Evolutionary conservation across 2,888 invertebrate genomes (phyloP), one percentile per base, ranked within the genome.

Genomic region (Coelopa pilipes): DNA sequence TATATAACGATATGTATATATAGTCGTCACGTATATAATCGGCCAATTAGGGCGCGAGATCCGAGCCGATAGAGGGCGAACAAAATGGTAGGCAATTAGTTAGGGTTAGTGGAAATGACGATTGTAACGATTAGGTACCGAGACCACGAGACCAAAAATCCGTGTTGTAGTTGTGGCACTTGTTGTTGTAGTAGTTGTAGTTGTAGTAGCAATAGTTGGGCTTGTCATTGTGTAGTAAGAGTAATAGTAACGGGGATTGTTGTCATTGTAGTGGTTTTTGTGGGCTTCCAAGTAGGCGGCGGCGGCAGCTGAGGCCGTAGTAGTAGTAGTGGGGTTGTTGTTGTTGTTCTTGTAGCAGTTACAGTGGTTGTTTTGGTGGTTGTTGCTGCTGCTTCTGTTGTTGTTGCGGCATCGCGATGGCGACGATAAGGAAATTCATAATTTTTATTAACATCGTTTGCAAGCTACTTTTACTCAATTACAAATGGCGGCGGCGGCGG

Each of bases 41-140:
- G 34, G 4, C 34, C 34, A 34, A 34, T 34, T 34, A 34, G 34
- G 2, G 34, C 2, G 34, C 34, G 34, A 34, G 34, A 34, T 34
- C 34, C 7, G 34, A 34, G 34, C 2, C 34, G 34, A 34, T 34
- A 34, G 7, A 34, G 4, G 34, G 34, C 34, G 7, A 7, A 2
- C 34, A 7, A 34, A 34, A 34, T 34, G 34, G 34, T 34, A 34
- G 79, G 80, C 85, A 85, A 84, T 84, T 84, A 84, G 85, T 84
- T 84, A 85, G 83, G 83, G 85, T 85, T 84, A 82, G 82, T 81
- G 81, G 77, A 83, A 85, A 83, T 82, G 80, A 66, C 45, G 49
- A 49, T 21, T 49, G 50, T 34, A 34, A 34, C 34, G 21, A 57
- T n/a, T n/a, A 53, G 1, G 34, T 34, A 34, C 34, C 34, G 34